Evolutionary conservation across 2,113 vertebrate species (phyloP).

Genomic region (Cairina moschata): DNA sequence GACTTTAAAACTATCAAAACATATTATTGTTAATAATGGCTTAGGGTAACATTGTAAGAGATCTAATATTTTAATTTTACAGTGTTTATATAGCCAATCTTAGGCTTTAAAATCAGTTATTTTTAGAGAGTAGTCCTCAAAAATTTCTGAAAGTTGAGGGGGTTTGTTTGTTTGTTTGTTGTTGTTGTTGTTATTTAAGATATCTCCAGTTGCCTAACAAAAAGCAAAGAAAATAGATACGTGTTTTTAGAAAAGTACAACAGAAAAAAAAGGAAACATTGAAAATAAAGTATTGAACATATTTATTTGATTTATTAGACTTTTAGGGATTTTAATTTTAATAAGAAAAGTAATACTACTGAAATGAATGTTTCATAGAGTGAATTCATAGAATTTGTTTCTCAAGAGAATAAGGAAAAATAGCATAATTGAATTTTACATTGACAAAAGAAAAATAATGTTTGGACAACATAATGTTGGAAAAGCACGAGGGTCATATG

Average conservation of each 20-base stretch:
- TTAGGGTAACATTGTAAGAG: neutral
- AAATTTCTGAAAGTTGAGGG: neutral
- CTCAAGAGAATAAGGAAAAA: neutral
- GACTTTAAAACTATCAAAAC: neutral
- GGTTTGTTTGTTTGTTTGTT: neutral
- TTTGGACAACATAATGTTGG: neutral
- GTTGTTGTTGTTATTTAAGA: too few relatives aligned
- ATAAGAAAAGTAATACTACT: neutral
- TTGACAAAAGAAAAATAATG: neutral
- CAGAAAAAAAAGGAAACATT: fast-evolving
- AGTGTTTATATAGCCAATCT: neutral
- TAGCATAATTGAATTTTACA: neutral
- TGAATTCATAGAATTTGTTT: neutral
- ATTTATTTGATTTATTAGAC: neutral
- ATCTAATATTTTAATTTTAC: neutral
- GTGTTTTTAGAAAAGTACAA: neutral
- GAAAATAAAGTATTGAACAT: neutral
- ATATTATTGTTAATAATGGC: neutral
- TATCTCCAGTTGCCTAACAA: neutral
- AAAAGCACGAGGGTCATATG: neutral
- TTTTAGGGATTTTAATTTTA: neutral
- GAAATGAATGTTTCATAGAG: neutral
- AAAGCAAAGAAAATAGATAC: neutral
- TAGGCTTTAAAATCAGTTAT: neutral
- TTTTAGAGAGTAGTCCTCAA: neutral